Conservation (phyloP, 2,888 invertebrate species). For the Callosobruchus maculatus region DNA sequence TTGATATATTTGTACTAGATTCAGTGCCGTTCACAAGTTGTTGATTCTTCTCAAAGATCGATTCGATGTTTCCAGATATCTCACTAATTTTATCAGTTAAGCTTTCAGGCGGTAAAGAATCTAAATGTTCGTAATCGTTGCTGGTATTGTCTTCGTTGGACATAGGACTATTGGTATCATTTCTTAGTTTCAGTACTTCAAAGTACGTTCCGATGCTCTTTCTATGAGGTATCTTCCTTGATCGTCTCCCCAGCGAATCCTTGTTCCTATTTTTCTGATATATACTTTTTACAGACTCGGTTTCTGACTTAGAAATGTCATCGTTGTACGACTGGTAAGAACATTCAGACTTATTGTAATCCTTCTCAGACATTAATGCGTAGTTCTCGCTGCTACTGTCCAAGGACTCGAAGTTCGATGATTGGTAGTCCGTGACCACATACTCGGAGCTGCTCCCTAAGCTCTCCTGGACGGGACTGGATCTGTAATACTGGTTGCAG, state of each 20-base stretch:
- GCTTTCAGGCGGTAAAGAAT: conserved; percentile 49
- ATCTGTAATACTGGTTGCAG: conserved; percentile 44
- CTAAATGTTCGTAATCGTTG: conserved; percentile 47
- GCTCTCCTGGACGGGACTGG: conserved; percentile 39
- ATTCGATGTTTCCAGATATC: conserved; percentile 58
- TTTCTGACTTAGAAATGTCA: conserved; percentile 23
- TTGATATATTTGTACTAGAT: conserved; percentile 54
- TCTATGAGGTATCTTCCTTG: conserved; percentile 38
- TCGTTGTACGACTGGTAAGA: conserved; percentile 21
- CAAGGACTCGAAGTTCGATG: conserved; percentile 45
- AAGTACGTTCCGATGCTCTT: conserved; percentile 47
- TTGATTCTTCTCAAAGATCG: conserved; percentile 47
- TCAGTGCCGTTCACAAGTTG: conserved; percentile 47
- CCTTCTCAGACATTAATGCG: conserved; percentile 42
- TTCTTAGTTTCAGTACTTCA: conserved; percentile 45
- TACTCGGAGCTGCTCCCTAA: conserved; percentile 47
- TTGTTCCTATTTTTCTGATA: conserved; percentile 39
- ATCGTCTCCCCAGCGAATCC: conserved; percentile 35
- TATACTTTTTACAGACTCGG: conserved; percentile 26
- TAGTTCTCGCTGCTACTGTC: conserved; percentile 48
- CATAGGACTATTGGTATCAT: conserved; percentile 43
- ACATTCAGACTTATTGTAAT: conserved; percentile 33
- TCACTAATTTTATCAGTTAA: conserved; percentile 56
- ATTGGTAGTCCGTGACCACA: conserved; percentile 43
- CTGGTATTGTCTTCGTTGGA: conserved; percentile 58